Percentiles rank a stretch among this genome's conserved stretches.
Evolutionary conservation across 92 coral and sea anemone species (phyloP).

Genomic region (Epizoanthus illoricatus): DNA sequence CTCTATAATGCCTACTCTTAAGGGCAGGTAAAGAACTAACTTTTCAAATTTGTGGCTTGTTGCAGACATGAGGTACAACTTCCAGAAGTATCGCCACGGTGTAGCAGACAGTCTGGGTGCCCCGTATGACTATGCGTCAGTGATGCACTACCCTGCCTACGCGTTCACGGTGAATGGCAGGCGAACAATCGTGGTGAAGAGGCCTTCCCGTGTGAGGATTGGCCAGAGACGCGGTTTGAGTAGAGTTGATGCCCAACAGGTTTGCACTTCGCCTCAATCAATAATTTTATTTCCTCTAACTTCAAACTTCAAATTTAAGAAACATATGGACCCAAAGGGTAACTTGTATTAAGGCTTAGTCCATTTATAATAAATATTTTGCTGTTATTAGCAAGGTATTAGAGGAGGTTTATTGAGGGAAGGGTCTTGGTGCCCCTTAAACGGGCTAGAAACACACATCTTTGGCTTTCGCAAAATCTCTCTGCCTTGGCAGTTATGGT

Average conservation of each 20-base stretch:
- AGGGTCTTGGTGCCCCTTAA: too few relatives aligned
- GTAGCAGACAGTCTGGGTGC: constrained; percentile 50
- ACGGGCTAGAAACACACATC: too few relatives aligned
- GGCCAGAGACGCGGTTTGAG: constrained; percentile 50
- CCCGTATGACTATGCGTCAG: constrained; percentile 52
- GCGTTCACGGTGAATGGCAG: constrained; percentile 46
- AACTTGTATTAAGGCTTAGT: too few relatives aligned
- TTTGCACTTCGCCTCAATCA: constrained; percentile 13
- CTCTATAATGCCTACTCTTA: too few relatives aligned
- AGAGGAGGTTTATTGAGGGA: too few relatives aligned
- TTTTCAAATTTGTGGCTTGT: neutral
- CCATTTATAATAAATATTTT: too few relatives aligned
- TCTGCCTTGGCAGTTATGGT: too few relatives aligned
- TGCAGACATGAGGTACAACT: constrained; percentile 39
- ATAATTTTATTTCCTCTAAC: neutral
- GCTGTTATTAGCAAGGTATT: too few relatives aligned
- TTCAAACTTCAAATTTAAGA: too few relatives aligned
- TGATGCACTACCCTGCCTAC: constrained; percentile 53
- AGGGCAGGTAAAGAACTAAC: too few relatives aligned
- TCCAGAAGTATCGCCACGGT: constrained; percentile 52
- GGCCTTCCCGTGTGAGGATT: constrained; percentile 16
- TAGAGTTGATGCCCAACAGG: constrained; percentile 38
- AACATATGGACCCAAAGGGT: too few relatives aligned
- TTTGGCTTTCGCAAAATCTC: too few relatives aligned
- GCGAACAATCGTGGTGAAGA: constrained; percentile 40